These are phyloP conservation scores for Pyrgilauda ruficollis DNA, from an alignment of 2,113 vertebrate species.

Conservation along the genomic window DNA sequence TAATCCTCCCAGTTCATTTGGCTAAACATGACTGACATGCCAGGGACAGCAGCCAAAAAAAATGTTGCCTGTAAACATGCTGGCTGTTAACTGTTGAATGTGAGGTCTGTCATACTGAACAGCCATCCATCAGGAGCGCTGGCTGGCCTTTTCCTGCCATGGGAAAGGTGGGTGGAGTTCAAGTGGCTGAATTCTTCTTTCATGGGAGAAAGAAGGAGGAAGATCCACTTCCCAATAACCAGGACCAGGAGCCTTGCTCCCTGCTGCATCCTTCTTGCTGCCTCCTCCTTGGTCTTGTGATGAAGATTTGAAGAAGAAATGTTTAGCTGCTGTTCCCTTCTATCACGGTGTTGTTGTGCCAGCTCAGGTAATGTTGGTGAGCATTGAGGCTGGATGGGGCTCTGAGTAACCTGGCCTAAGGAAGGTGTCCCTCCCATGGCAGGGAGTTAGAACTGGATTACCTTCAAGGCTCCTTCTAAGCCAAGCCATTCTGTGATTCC, in stretches of 20 bases:
- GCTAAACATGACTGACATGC: slow-evolving; percentile 5
- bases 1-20: slow-evolving; percentile 29
- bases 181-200: neutral
- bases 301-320: too few species aligned
- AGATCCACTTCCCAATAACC: accelerated
- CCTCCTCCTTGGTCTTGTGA: too few species aligned
- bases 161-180: neutral
- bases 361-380: neutral
- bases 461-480: neutral
- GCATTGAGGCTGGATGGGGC: neutral
- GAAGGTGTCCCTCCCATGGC: neutral
- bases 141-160: neutral
- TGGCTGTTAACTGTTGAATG: neutral
- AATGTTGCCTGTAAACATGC: neutral
- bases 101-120: neutral
- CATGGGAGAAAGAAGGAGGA: neutral
- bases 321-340: neutral
- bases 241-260: neutral
- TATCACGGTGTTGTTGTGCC: neutral
- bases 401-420: neutral
- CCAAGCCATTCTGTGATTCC: neutral
- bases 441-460: neutral
- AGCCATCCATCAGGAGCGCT: neutral
- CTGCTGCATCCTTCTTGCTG: neutral
- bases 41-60: slow-evolving; percentile 27